These are phyloP conservation scores for Tupiocoris notatus DNA, from an alignment of 2,888 invertebrate genomes.

Conservation along the genomic window DNA sequence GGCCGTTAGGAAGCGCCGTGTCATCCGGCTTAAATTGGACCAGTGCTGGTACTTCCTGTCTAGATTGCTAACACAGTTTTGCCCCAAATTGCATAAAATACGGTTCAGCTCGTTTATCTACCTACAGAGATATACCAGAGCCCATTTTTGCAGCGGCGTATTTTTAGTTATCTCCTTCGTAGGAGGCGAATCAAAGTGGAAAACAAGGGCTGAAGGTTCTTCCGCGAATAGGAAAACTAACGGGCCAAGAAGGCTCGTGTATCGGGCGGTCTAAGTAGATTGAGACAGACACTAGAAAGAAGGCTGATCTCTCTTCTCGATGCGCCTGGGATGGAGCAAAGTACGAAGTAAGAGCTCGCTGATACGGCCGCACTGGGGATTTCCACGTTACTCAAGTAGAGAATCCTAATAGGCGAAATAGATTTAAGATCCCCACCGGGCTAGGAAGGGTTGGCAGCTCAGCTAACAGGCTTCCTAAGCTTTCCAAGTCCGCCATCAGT, in stretches of 20 bases:
- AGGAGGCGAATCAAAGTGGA: neutral
- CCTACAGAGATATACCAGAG: too few species aligned
- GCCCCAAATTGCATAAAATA: too few species aligned
- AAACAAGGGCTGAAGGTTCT: neutral
- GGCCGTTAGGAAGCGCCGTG: too few species aligned
- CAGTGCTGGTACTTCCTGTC: too few species aligned
- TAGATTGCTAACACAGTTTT: too few species aligned
- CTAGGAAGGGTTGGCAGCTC: neutral
- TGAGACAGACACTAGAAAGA: neutral
- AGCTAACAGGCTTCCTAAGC: neutral
- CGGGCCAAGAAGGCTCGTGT: neutral
- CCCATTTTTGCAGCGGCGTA: too few species aligned
- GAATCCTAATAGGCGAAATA: constrained; percentile 34
- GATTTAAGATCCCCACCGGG: constrained; percentile 26
- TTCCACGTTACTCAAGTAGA: constrained; percentile 13
- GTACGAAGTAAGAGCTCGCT: neutral
- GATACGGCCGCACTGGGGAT: constrained; percentile 10
- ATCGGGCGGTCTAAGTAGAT: neutral
- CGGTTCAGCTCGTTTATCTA: too few species aligned
- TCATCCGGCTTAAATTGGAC: too few species aligned
- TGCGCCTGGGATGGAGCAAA: neutral
- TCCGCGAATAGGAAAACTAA: neutral
- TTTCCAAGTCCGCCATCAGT: too few species aligned
- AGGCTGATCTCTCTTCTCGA: neutral
- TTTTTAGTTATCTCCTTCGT: too few species aligned